A percentile compares a stretch with the other conserved stretches of the same genome.
Evolutionary conservation across 2,888 invertebrate genomes (phyloP).

Genomic region (Protodeltote pygarga): DNA sequence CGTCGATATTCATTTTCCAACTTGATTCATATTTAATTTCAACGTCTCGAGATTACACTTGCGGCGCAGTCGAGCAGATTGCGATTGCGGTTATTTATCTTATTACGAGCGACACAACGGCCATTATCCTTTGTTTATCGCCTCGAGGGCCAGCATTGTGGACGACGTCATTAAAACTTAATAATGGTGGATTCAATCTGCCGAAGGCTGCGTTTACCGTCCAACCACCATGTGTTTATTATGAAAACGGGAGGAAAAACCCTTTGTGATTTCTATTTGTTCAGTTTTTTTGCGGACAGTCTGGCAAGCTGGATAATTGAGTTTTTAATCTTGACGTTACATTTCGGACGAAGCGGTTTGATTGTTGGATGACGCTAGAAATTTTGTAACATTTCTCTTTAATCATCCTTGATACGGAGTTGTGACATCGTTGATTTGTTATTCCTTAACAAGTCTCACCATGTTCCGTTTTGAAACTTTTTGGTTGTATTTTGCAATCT

Average conservation of each 20-base stretch:
- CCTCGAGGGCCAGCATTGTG: conserved; percentile 65
- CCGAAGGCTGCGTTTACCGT: conserved; percentile 59
- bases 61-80: conserved; percentile 48
- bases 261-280: conserved; percentile 49
- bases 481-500: no score
- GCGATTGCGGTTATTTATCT: conserved; percentile 72
- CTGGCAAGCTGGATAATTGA: conserved; percentile 42
- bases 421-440: conserved; percentile 13
- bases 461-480: neutral
- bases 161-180: conserved; percentile 81
- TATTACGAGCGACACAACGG: conserved; percentile 69
- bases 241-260: conserved; percentile 52
- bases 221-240: conserved; percentile 61
- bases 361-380: conserved; percentile 15
- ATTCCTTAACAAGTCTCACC: conserved; percentile 9
- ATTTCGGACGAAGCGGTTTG: conserved; percentile 13
- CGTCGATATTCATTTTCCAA: conserved; percentile 52
- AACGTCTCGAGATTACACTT: conserved; percentile 60
- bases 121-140: conserved; percentile 79
- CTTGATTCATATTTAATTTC: conserved; percentile 66
- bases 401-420: conserved; percentile 1
- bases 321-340: conserved; percentile 49
- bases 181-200: conserved; percentile 76
- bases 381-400: conserved; percentile 10
- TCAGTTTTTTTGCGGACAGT: conserved; percentile 47